Evolutionary conservation across 2,113 vertebrate species (phyloP), one percentile per base, ranked within the genome.

Genomic region (Acrocephalus arundinaceus): DNA sequence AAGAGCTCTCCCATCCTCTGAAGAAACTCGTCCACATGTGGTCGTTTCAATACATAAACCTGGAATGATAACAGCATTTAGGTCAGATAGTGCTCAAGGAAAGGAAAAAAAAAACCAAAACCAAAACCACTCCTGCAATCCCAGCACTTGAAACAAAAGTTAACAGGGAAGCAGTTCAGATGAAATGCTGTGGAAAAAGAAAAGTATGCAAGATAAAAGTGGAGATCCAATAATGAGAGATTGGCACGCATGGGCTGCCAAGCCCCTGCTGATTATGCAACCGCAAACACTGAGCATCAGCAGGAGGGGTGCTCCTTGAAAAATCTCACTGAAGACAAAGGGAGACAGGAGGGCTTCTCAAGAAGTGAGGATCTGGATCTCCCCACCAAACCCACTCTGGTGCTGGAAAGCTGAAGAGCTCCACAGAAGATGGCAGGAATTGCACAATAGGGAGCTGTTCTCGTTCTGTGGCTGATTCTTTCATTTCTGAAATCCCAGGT

Each of bases 1-100:
- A 99, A 99, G 90, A 99, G 98, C 97, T 99, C 98, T 78, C 99
- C 99, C 99, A 99, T 99, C 97, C 99, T 99, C 97, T 99, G 99
- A 57, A 99, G 98, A 96, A 99, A 99, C 97, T 99, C 98, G 13
- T 99, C 99, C 96, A 99, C 99, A 0, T 99, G 99, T 18, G 99
- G 99, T 94, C 99, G 98, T 95, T 99, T 99, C 93, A 99, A 97
- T 87, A 99, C 99, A 6, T 99, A 99, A 76, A 99, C 99, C 99
- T 99, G 97, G 61, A 97, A 94, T 35, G 85, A 81, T 22, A 94
- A 58, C 0, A 5, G 65, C 65, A 51, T 23, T 74, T 37, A 46
- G 86, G 77, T 93, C 61, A 92, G 79, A 49, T 11, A 31, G 46
- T 28, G 49, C 74, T 68, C 28, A 74, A 68, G 55, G 59, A 68